These are phyloP conservation scores for Phoronis australis DNA, from an alignment of 2,888 invertebrate species.

Conservation along the genomic window DNA sequence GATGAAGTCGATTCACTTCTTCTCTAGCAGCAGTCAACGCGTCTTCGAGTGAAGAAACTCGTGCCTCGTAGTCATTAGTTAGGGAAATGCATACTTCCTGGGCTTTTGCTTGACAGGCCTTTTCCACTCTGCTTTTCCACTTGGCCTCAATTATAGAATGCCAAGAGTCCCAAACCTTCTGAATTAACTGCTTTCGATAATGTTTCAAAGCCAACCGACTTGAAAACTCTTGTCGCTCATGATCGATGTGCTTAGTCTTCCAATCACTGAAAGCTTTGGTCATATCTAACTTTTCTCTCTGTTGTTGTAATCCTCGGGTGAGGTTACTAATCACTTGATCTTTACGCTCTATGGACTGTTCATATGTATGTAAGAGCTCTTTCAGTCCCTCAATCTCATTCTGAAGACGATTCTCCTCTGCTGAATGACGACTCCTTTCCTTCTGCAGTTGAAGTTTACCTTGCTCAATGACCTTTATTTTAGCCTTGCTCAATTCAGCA, in stretches of 20 bases:
- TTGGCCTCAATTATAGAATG: constrained; percentile 37
- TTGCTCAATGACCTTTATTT: constrained; percentile 36
- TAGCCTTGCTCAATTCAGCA: constrained; percentile 44
- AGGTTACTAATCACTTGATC: constrained; percentile 48
- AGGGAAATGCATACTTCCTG: constrained; percentile 47
- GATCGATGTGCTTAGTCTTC: constrained; percentile 39
- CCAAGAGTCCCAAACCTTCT: constrained; percentile 40
- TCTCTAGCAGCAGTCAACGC: constrained; percentile 24
- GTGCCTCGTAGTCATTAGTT: constrained; percentile 43
- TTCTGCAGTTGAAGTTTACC: constrained; percentile 25
- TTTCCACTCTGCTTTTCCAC: constrained; percentile 44
- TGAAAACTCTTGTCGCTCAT: constrained; percentile 41
- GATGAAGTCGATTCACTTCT: constrained; percentile 33
- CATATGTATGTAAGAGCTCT: constrained; percentile 45
- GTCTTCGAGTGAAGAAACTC: constrained; percentile 32
- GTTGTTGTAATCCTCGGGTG: constrained; percentile 42
- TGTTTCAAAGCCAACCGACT: constrained; percentile 36
- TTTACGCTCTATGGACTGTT: constrained; percentile 45
- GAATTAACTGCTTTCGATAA: constrained; percentile 27
- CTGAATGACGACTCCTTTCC: constrained; percentile 36
- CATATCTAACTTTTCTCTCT: constrained; percentile 42
- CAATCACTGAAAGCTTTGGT: constrained; percentile 44
- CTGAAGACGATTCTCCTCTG: constrained; percentile 29
- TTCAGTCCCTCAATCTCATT: constrained; percentile 42
- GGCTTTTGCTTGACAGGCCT: constrained; percentile 48